Conservation (phyloP, 2,797 vertebrate species). For the Choloepus didactylus region DNA sequence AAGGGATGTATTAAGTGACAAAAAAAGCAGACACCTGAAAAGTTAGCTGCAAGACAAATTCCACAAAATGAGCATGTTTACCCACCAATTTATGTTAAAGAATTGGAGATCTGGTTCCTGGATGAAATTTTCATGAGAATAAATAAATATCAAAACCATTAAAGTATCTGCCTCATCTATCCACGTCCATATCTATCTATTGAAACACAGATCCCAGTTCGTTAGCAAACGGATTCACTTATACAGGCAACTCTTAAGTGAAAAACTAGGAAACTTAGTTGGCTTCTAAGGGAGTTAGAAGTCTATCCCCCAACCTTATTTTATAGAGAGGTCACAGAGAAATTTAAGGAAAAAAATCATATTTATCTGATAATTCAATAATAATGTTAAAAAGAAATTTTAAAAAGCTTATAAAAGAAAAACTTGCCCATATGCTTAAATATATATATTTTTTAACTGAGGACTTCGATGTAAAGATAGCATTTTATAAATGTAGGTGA, state of each 20-base stretch:
- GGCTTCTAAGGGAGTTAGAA: neutral
- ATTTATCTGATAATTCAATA: neutral
- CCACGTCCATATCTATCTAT: neutral
- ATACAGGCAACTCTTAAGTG: neutral
- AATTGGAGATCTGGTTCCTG: neutral
- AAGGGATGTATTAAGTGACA: neutral
- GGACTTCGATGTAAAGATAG: neutral
- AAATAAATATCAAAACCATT: constrained; percentile 1
- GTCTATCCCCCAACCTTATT: neutral
- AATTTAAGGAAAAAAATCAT: constrained; percentile 2
- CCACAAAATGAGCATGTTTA: neutral
- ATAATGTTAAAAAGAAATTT: neutral
- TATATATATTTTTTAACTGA: neutral
- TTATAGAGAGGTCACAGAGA: neutral
- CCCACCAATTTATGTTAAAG: neutral
- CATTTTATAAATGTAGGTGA: neutral
- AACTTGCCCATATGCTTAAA: neutral
- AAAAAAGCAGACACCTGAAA: neutral
- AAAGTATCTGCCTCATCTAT: neutral
- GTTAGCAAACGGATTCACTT: neutral
- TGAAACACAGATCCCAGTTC: neutral
- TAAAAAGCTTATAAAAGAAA: neutral
- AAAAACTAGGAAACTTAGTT: neutral
- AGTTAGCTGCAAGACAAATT: constrained; percentile 21
- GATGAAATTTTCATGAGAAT: constrained; percentile 29